A percentile compares a stretch with the other conserved stretches of the same genome.
Conservation (phyloP, 1,140 invertebrate species). For the Portunus trituberculatus region DNA sequence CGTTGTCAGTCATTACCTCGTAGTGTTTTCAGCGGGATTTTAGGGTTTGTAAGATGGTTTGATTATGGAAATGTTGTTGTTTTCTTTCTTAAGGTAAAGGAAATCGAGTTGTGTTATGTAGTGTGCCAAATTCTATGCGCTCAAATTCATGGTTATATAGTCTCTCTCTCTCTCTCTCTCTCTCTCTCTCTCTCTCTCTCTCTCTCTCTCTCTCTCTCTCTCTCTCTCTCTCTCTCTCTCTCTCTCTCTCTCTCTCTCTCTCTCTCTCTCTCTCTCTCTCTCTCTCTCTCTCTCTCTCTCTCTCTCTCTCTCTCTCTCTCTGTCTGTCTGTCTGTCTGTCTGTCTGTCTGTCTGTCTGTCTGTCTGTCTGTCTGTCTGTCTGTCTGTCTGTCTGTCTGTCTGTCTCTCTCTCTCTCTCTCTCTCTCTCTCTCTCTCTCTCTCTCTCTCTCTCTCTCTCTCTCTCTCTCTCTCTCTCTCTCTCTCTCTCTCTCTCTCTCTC, state of each 20-base stretch:
- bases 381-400: background rate
- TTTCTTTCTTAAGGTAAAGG: background rate
- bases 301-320: background rate
- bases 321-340: too few species aligned
- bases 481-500: background rate
- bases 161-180: constrained; percentile 14
- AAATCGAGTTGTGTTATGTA: background rate
- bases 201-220: background rate
- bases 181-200: background rate
- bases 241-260: background rate
- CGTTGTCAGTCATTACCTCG: too few species aligned
- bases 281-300: background rate
- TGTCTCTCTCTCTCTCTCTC: background rate
- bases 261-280: background rate
- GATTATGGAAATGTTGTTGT: background rate
- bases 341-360: background rate
- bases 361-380: background rate
- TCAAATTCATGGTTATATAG: background rate
- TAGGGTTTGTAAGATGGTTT: background rate
- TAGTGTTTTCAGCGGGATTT: too few species aligned
- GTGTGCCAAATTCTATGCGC: background rate
- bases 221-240: too few species aligned
- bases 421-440: background rate
- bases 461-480: too few species aligned
- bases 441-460: background rate